Base-by-base conservation (phyloP, 1,140 invertebrate genomes). In the Papilio polyxenes region DNA sequence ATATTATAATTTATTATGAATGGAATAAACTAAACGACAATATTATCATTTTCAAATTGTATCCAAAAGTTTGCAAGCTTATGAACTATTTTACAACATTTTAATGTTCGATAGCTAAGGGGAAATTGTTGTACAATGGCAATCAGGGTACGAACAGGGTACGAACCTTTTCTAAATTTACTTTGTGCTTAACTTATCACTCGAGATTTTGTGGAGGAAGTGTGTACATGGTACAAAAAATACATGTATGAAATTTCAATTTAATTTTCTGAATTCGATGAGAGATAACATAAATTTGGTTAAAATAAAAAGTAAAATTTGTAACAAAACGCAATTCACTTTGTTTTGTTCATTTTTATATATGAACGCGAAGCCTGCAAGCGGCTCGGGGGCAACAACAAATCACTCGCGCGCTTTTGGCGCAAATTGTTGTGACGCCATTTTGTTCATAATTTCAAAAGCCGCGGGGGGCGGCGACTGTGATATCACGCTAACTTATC, bases 311-410 rank as follows among this genome's bases (percentile, higher is more conserved):
- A 17, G 15, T 13, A 17, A 56, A 72, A 40, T 40, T 15, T 23
- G 65, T 31, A 69, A 15, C 31, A 37, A 69, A 69, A 37, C 31
- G 11, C 65, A 37, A 37, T 37, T 37, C 31, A 69, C 11, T 40
- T 69, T 69, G 13, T 40, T 69, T 69, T 69, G 31, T 76, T 51
- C 75, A 53, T 76, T 77, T 77, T 77, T 77, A 77, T 77, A 56
- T 77, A 77, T 56, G 51, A 31, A 6, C 23, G 48, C 48, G n/a
- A 23, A 20, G 9, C 49, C 37, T 72, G 65, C 40, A 13, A 77
- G n/a, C n/a, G 8, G 75, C 48, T 53, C 20, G 48, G 48, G 23
- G 48, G 75, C 75, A 17, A 53, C 75, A 31, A 56, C 75, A 53
- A 77, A 77, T 77, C 49, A 77, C 75, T 23, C 75, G 48, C 75